Evolutionary conservation across 2,113 vertebrate species (phyloP), one percentile per base, ranked within the genome.

Genomic region (Scomber scombrus): DNA sequence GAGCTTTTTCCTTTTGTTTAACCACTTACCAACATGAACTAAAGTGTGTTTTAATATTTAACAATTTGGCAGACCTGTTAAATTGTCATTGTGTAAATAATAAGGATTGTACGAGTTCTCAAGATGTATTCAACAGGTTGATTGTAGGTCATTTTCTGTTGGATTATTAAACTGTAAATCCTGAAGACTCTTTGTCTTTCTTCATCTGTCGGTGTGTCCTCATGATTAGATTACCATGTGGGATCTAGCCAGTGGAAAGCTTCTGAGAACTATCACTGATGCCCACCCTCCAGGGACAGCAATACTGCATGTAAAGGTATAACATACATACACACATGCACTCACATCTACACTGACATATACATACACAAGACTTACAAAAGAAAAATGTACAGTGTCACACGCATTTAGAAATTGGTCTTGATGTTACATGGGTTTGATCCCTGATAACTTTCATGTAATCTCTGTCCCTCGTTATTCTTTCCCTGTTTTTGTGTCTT

Each of bases 261-360:
- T 99, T 67, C 94, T 99, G 12, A 94, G 98, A 79, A 98, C 97
- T 1, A 98, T 99, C 94, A 97, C 95, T 52, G 98, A 99, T 85
- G 98, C 98, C 45, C 98, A 99, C 82, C 98, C 98, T 60, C 98
- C 98, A 47, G 98, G 98, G 66, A 98, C 97, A 15, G 98, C 98
- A 49, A 95, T 99, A 87, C 88, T 99, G 58, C 98, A 99, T 52
- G 95, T 99, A 62, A 99, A 99, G 97, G 98, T 99, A 95, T 89
- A 47, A n/a, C 5, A 55, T 3, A 7, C 43, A 29, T n/a, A 62
- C 12, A 71, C 50, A 54, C 61, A n/a, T 19, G 58, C 26, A 50
- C 29, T 52, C 16, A 74, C 18, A 34, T 40, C 31, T 15, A 46
- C 29, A 60, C 21, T 40, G 9, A 26, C 26, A 66, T n/a, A 46